A percentile compares a stretch with the other conserved stretches of the same genome.
Conservation (phyloP, 2,113 vertebrate genomes). For the Dissostichus mawsoni region DNA sequence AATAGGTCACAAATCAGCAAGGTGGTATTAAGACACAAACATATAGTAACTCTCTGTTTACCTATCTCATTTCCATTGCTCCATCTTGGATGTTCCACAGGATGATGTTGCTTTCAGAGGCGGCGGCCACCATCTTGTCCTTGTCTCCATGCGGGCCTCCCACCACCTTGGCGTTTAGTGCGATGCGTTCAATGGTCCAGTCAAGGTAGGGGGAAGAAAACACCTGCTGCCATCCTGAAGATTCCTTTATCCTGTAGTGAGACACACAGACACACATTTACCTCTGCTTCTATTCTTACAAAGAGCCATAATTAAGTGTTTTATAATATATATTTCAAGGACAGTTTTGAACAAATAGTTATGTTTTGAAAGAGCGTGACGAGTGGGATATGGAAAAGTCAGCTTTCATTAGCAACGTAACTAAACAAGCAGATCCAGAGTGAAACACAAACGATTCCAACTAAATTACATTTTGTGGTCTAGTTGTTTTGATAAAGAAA, state of each 20-base stretch:
- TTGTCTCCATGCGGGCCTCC: slow-evolving; percentile 98
- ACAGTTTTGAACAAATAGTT: background rate
- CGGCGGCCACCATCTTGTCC: slow-evolving; percentile 98
- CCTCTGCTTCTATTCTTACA: background rate
- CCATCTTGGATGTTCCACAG: slow-evolving; percentile 98
- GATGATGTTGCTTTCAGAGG: slow-evolving; percentile 95
- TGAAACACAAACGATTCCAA: background rate
- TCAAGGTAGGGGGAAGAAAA: slow-evolving; percentile 96
- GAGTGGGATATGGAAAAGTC: background rate
- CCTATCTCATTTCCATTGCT: slow-evolving; percentile 95
- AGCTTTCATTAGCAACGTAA: background rate
- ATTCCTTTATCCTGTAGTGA: slow-evolving; percentile 92
- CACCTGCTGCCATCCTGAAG: slow-evolving; percentile 97
- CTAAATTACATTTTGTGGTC: background rate
- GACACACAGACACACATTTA: background rate
- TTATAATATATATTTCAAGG: background rate
- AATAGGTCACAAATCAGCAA: background rate
- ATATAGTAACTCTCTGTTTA: slow-evolving; percentile 47
- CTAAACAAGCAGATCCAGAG: background rate
- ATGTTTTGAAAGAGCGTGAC: background rate
- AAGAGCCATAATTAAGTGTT: background rate
- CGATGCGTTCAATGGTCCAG: slow-evolving; percentile 94
- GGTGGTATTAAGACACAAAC: background rate
- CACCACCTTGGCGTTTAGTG: slow-evolving; percentile 97
- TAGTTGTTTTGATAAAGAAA: background rate